Evolutionary conservation across 2,888 invertebrate species (phyloP), one percentile per base, ranked within the genome.

Genomic region (Synanthedon myopaeformis): DNA sequence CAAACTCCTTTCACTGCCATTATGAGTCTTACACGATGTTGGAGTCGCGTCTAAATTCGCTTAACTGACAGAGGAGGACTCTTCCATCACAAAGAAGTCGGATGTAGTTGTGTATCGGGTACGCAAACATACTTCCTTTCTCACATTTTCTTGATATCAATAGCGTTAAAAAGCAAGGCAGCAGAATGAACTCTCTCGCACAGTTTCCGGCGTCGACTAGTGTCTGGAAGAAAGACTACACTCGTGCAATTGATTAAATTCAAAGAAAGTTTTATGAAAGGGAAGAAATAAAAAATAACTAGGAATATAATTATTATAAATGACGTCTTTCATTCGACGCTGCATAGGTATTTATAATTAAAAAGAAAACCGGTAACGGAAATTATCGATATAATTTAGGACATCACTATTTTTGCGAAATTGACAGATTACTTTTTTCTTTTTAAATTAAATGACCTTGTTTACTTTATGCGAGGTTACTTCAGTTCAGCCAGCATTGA

Each of bases 121-220:
- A 69, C 74, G 76, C 82, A 79, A 74, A 79, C 81, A 78, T 69
- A 81, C 84, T 84, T 86, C 87, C 87, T 85, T 86, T 87, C 87
- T 85, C 84, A 86, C 82, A 85, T 82, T 83, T 83, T 82, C 76
- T 77, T 76, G 73, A 78, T 81, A 82, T 82, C 79, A 83, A 85
- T 82, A 76, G 81, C 79, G 66, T 72, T 79, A 76, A 55, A 77
- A 55, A 77, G 69, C 74, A 71, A 69, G 71, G 69, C 73, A 73
- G 70, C 74, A 74, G 79, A 78, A 78, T 60, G 72, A 79, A 77
- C 71, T 80, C 78, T 80, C 78, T 80, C 74, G 67, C 67, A 64
- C 64, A 67, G 74, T 77, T 81, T 85, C 83, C 82, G 79, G 79
- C 64, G 68, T 62, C 63, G 57, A 53, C 59, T 65, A 64, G 62